These are phyloP conservation scores for Conger conger DNA, from an alignment of 2,113 vertebrate species.

Conservation along the genomic window DNA sequence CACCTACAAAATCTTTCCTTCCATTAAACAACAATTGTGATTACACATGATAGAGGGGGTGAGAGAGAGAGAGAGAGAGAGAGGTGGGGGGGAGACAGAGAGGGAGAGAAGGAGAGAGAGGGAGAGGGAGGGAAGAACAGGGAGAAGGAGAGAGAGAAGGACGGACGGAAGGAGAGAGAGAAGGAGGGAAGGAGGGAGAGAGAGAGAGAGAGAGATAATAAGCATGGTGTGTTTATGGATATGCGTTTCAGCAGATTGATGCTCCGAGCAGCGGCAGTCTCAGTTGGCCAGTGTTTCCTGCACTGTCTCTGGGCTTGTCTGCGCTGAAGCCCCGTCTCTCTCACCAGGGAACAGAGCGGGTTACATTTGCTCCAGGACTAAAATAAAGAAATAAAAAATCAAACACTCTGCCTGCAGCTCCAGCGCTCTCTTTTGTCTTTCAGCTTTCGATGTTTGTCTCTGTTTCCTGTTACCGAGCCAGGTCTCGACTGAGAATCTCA, in stretches of 20 bases:
- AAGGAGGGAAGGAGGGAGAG: not conserved
- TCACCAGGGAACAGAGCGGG: not conserved
- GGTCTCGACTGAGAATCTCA: not conserved
- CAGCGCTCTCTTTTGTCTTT: not conserved
- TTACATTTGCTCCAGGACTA: not conserved
- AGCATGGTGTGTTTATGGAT: not conserved
- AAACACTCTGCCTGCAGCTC: not conserved
- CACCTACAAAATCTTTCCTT: not conserved
- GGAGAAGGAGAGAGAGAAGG: not conserved
- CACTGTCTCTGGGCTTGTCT: not conserved
- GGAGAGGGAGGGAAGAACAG: too few relatives aligned
- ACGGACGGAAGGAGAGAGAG: not conserved
- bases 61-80: not conserved
- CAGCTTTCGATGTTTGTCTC: constrained; percentile 5
- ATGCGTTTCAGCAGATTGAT: not conserved
- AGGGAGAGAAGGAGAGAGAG: not conserved
- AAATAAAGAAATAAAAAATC: not conserved
- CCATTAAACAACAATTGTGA: too few relatives aligned
- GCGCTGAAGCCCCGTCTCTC: not conserved
- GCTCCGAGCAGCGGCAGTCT: not conserved
- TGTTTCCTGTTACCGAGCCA: not conserved
- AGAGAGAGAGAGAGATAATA: not conserved
- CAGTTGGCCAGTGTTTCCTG: not conserved
- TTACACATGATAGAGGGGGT: too few relatives aligned
- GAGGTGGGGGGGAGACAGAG: not conserved